Conservation (phyloP, 2,113 vertebrate genomes). For the Phrynosoma blainvillii region DNA sequence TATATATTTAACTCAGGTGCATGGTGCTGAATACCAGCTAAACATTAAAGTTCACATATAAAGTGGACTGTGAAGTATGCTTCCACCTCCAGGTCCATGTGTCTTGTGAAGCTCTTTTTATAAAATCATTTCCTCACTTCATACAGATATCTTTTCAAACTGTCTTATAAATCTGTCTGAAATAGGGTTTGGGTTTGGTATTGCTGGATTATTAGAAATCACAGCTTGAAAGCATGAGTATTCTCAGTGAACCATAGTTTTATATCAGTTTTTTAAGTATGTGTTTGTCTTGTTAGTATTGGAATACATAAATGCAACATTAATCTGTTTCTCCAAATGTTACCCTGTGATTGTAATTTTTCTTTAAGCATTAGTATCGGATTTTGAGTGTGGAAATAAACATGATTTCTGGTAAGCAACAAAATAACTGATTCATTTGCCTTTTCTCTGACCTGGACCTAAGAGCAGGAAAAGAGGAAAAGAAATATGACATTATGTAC, state of each 20-base stretch:
- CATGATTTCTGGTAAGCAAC: neutral
- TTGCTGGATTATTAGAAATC: neutral
- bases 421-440: neutral
- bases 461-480: neutral
- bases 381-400: neutral
- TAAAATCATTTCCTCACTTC: neutral
- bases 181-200: neutral
- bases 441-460: neutral
- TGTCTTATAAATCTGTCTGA: neutral
- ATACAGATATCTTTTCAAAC: neutral
- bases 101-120: neutral
- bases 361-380: neutral
- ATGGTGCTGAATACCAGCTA: neutral
- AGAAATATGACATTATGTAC: neutral
- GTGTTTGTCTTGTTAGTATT: neutral
- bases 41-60: neutral
- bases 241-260: neutral
- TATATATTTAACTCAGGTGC: neutral
- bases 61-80: neutral
- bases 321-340: neutral
- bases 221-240: neutral
- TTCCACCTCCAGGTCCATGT: neutral
- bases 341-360: neutral
- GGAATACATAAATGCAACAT: neutral
- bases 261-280: too few species aligned